Conservation (phyloP, 2,888 invertebrate species). For the Cotesia congregata region DNA sequence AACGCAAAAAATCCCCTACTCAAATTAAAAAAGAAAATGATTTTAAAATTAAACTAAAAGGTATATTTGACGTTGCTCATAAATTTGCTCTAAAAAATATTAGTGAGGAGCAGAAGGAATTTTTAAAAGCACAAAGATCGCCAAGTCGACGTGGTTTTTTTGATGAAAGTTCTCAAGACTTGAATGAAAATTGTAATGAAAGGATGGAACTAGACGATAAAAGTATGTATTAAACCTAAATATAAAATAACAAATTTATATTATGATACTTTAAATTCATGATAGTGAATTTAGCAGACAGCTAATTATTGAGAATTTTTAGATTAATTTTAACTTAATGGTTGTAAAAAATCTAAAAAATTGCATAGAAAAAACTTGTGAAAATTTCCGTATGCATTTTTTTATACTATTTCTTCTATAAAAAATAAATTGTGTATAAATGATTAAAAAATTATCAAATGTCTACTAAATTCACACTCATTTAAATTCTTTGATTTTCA, state of each 20-base stretch:
- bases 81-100: not conserved
- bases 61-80: conserved; percentile 5
- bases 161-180: not conserved
- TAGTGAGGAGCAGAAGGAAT: not conserved
- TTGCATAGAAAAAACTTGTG: too few species aligned
- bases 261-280: too few species aligned
- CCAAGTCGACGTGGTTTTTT: conserved; percentile 9
- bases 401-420: too few species aligned
- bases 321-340: too few species aligned
- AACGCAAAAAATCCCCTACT: not conserved
- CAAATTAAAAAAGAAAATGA: not conserved
- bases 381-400: too few species aligned
- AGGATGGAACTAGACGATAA: not conserved
- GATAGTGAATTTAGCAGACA: too few species aligned
- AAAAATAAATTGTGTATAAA: too few species aligned
- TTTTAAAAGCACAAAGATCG: conserved; percentile 2
- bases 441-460: too few species aligned
- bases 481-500: too few species aligned
- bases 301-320: too few species aligned
- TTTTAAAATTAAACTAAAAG: not conserved
- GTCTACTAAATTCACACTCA: too few species aligned
- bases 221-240: not conserved
- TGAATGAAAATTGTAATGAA: not conserved
- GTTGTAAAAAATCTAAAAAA: too few species aligned
- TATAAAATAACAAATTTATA: not conserved